Conservation (phyloP, 2,797 vertebrate species). For the Sebastiscus tertius region DNA sequence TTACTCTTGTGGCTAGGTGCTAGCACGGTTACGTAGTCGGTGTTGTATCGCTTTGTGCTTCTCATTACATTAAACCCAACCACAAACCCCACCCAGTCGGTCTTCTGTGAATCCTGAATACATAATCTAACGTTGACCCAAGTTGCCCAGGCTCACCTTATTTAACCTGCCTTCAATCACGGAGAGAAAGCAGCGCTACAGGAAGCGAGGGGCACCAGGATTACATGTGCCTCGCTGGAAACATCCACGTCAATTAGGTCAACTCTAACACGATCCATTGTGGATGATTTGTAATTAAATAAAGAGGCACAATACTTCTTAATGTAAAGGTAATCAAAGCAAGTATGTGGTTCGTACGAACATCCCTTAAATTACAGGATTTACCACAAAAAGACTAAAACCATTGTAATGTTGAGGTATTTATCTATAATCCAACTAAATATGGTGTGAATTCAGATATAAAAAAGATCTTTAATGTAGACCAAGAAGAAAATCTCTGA, state of each 20-base stretch:
- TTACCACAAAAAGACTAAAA: neutral
- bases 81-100: rapidly evolving
- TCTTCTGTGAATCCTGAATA: neutral
- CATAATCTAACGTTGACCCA: neutral
- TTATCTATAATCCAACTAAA: neutral
- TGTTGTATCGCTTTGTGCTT: neutral
- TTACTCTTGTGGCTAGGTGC: neutral
- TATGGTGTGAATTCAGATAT: rapidly evolving
- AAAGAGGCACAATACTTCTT: rapidly evolving
- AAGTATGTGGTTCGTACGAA: neutral
- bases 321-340: neutral
- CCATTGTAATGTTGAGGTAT: rapidly evolving
- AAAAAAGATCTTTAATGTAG: neutral
- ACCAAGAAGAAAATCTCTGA: neutral
- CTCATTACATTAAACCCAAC: neutral
- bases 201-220: neutral
- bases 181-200: neutral
- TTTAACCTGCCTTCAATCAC: neutral
- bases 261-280: rapidly evolving
- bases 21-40: neutral
- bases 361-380: rapidly evolving
- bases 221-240: neutral
- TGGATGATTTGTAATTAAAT: rapidly evolving
- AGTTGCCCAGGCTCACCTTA: neutral
- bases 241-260: neutral